Evolutionary conservation across 2,113 vertebrate species (phyloP).

Genomic region (Archocentrus centrarchus): DNA sequence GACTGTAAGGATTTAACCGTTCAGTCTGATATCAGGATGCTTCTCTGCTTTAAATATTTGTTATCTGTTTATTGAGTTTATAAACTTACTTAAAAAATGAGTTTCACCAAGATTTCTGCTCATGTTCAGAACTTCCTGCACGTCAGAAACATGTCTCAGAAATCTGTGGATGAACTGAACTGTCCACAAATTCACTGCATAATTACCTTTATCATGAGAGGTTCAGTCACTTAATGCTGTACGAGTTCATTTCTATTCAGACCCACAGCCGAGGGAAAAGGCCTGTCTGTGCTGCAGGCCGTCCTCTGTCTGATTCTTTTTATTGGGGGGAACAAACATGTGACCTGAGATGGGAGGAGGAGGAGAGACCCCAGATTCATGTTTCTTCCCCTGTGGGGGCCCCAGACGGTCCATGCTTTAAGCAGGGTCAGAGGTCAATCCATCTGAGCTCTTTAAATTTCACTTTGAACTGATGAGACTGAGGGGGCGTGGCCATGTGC

Average conservation of each 20-base stretch:
- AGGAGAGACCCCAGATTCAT: too few relatives aligned
- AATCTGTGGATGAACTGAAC: too few relatives aligned
- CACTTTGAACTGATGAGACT: neutral
- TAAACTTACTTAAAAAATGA: neutral
- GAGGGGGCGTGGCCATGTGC: too few relatives aligned
- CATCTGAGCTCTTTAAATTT: neutral
- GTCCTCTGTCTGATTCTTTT: neutral
- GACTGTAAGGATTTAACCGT: neutral
- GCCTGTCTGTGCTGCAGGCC: neutral
- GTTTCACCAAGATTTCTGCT: neutral
- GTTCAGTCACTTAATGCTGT: too few relatives aligned
- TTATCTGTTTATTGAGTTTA: accelerated
- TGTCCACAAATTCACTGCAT: too few relatives aligned
- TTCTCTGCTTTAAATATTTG: neutral
- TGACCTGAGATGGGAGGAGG: neutral
- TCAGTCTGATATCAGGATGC: neutral
- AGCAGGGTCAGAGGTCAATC: neutral
- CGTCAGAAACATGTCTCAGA: too few relatives aligned
- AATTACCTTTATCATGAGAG: too few relatives aligned
- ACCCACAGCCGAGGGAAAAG: neutral
- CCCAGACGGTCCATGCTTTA: too few relatives aligned
- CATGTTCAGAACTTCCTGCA: neutral
- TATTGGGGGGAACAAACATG: too few relatives aligned
- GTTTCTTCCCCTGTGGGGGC: too few relatives aligned
- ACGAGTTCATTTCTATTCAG: neutral